phyloP scores from a whole-genome alignment of 1,140 invertebrate species.

The Eurosta solidaginis region DNA sequence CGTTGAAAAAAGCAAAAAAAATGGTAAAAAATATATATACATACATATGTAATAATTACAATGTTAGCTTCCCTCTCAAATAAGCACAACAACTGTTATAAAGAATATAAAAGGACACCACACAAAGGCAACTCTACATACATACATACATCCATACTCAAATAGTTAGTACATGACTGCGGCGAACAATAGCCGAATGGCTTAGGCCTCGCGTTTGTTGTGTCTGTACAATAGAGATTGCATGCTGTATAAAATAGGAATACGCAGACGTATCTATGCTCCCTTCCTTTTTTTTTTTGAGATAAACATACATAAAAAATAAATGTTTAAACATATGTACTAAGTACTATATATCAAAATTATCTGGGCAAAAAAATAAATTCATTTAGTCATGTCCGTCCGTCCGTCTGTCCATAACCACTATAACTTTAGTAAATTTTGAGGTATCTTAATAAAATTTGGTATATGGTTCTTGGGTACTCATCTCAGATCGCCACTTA shows the following conservation, averaged over 20 bases:
- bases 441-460: too few species aligned
- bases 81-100: background rate
- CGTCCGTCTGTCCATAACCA: too few species aligned
- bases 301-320: background rate
- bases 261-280: constrained; percentile 23
- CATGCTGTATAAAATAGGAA: background rate
- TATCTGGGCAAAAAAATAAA: too few species aligned
- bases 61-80: background rate
- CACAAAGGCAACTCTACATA: constrained; percentile 37
- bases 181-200: constrained; percentile 47
- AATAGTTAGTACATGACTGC: constrained; percentile 30
- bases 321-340: background rate
- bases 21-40: background rate
- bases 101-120: constrained; percentile 36
- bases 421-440: too few species aligned
- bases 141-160: constrained; percentile 31
- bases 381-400: too few species aligned
- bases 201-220: constrained; percentile 41
- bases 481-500: too few species aligned
- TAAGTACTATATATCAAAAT: background rate
- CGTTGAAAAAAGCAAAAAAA: background rate
- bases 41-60: background rate
- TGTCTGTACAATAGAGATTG: constrained; percentile 16
- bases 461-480: too few species aligned
- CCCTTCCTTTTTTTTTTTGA: background rate